Conservation (phyloP, 2,113 vertebrate species). For the Cavia aperea region DNA sequence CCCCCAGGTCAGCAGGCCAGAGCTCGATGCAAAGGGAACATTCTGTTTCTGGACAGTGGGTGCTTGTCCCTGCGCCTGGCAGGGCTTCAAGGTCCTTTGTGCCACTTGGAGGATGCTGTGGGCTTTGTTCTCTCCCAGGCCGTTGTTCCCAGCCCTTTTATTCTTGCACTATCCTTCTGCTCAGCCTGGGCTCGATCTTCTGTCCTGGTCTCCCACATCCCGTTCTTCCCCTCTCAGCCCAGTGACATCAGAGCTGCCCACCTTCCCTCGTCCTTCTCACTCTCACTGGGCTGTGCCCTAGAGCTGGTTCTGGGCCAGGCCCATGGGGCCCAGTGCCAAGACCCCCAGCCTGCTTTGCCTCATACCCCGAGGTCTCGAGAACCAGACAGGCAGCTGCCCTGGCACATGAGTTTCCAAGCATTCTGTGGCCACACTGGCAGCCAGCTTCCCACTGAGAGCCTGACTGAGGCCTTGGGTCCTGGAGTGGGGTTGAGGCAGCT, state of each 20-base stretch:
- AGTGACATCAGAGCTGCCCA: neutral
- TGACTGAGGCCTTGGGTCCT: neutral
- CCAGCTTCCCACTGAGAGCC: neutral
- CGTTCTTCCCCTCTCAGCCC: neutral
- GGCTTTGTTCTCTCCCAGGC: neutral
- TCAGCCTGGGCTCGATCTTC: neutral
- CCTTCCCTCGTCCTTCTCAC: neutral
- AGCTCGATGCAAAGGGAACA: accelerated
- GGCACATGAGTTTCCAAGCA: neutral
- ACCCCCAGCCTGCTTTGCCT: neutral
- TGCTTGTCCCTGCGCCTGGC: neutral
- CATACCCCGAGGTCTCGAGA: neutral
- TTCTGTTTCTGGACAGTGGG: accelerated
- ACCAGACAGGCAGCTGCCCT: neutral
- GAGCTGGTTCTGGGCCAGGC: neutral
- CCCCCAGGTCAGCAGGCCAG: accelerated
- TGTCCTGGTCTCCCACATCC: neutral
- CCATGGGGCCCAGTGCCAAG: too few relatives aligned
- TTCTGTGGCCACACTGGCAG: neutral
- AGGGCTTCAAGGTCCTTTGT: neutral
- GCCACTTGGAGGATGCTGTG: neutral
- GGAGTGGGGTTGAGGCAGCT: neutral
- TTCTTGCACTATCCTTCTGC: neutral
- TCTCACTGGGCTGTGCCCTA: accelerated
- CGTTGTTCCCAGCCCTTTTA: neutral